These are phyloP conservation scores for Prunella strophiata DNA, from an alignment of 2,797 vertebrate genomes.

Conservation along the genomic window DNA sequence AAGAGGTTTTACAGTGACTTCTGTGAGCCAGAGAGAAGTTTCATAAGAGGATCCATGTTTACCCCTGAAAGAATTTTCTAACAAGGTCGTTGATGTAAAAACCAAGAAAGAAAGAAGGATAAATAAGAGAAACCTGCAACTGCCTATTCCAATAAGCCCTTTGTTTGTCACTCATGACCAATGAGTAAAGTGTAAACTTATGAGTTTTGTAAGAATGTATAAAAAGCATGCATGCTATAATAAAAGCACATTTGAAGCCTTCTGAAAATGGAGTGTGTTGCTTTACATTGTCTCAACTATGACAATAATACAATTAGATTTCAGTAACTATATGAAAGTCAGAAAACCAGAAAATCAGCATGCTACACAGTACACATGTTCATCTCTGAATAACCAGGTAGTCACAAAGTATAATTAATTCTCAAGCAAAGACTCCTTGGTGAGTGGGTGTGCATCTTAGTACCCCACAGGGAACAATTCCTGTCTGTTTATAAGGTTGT, in stretches of 20 bases:
- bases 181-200: background rate
- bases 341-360: background rate
- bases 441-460: background rate
- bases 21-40: background rate
- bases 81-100: background rate
- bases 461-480: background rate
- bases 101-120: background rate
- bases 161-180: background rate
- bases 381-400: background rate
- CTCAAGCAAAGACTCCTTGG: background rate
- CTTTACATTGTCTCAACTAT: background rate
- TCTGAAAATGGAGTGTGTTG: background rate
- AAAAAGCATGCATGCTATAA: background rate
- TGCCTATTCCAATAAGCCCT: background rate
- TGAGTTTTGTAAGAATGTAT: background rate
- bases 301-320: background rate
- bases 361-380: background rate
- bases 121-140: background rate
- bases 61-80: background rate
- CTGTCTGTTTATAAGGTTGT: background rate
- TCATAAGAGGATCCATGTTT: background rate
- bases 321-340: background rate
- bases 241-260: background rate
- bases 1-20: background rate
- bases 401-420: background rate